Conservation (phyloP, 92 coral and sea anemone genomes). For the Parazoanthus darwini region DNA sequence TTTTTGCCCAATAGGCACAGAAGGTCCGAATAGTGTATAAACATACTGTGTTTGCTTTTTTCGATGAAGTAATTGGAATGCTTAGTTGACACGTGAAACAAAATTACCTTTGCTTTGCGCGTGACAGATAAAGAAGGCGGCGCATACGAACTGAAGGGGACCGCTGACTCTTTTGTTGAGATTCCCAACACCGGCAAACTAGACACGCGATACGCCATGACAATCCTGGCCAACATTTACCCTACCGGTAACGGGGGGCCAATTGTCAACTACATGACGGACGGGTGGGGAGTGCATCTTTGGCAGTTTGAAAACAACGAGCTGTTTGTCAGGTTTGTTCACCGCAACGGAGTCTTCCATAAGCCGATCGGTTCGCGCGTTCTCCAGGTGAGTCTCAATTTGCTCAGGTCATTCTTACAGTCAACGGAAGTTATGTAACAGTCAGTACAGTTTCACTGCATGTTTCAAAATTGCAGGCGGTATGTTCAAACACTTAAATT, state of each 20-base stretch:
- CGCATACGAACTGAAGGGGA: constrained; percentile 87
- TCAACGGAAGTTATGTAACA: too few species aligned
- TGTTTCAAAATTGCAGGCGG: too few species aligned
- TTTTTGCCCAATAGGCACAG: too few species aligned
- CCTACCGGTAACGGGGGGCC: constrained; percentile 96
- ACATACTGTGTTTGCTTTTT: background rate
- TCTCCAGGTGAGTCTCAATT: constrained; percentile 62
- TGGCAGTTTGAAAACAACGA: constrained; percentile 98
- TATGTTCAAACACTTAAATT: too few species aligned
- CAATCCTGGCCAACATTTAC: constrained; percentile 86
- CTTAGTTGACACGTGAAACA: background rate
- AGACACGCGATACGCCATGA: constrained; percentile 92
- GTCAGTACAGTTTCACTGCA: too few species aligned
- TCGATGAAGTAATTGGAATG: too few species aligned
- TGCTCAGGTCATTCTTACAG: background rate
- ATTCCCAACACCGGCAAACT: constrained; percentile 82
- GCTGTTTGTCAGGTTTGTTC: constrained; percentile 92
- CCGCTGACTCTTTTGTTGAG: constrained; percentile 84
- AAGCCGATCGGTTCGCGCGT: constrained; percentile 95
- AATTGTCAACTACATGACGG: constrained; percentile 86
- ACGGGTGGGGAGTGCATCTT: constrained; percentile 96
- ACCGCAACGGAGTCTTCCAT: constrained; percentile 93
- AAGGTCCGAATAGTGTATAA: background rate
- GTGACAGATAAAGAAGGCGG: constrained; percentile 65
- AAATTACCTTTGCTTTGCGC: background rate